A percentile compares a stretch with the other conserved stretches of the same genome.
phyloP scores from a whole-genome alignment of 2,113 vertebrate genomes.

The Pionites leucogaster region DNA sequence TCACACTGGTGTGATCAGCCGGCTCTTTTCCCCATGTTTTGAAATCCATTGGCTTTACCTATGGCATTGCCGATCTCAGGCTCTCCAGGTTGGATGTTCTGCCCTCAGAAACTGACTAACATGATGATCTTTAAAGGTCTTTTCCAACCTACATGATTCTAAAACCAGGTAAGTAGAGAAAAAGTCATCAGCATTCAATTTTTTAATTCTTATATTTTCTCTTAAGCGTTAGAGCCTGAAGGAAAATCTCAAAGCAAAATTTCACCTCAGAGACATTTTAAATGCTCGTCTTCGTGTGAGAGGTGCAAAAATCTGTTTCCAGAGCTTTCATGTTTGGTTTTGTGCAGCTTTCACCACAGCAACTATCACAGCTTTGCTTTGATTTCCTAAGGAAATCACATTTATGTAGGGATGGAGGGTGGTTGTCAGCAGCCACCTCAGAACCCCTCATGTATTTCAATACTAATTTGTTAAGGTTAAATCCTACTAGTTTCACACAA shows the following conservation, averaged over 20 bases:
- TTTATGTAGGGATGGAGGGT: accelerated
- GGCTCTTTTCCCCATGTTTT: neutral
- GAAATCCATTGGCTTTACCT: accelerated
- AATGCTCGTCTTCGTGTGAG: neutral
- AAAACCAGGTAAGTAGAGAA: neutral
- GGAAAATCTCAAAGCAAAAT: neutral
- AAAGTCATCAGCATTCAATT: neutral
- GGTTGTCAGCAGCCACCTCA: neutral
- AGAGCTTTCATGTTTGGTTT: neutral
- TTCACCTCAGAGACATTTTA: neutral
- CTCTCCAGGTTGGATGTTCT: neutral
- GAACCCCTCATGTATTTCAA: neutral
- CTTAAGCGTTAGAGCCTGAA: neutral
- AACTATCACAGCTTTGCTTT: neutral
- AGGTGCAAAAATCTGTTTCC: neutral
- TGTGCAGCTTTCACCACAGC: neutral
- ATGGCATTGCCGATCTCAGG: neutral
- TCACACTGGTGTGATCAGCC: neutral
- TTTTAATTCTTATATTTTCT: neutral
- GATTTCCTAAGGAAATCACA: neutral
- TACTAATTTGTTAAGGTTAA: neutral
- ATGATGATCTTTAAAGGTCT: neutral
- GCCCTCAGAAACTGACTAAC: neutral
- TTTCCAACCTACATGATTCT: neutral
- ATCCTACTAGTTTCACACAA: neutral